Evolutionary conservation across 1,140 invertebrate genomes (phyloP).

Genomic region (Protaetia brevitarsis): DNA sequence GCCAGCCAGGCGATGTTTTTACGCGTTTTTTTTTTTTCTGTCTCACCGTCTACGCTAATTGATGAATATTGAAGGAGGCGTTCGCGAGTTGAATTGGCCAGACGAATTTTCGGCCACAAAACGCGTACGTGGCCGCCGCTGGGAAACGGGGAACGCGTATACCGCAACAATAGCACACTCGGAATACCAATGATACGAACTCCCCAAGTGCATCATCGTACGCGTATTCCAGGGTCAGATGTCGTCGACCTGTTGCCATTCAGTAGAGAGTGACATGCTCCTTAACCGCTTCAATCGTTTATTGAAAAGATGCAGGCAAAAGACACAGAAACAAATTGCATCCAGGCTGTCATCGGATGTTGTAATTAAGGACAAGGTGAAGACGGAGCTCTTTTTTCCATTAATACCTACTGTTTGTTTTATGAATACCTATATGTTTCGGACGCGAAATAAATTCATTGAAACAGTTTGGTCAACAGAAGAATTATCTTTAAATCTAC

Average conservation of each 20-base stretch:
- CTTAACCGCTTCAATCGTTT: constrained; percentile 3
- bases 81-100: not conserved
- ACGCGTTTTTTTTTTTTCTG: not conserved
- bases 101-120: constrained; percentile 1
- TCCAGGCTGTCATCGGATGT: not conserved
- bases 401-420: too few relatives aligned
- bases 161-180: not conserved
- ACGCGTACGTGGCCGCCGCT: not conserved
- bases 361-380: too few relatives aligned
- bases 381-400: too few relatives aligned
- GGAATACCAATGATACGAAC: not conserved
- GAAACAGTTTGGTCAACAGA: too few relatives aligned
- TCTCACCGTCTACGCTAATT: not conserved
- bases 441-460: too few relatives aligned
- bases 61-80: not conserved
- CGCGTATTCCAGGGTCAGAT: constrained; percentile 14
- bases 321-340: not conserved
- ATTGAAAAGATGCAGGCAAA: not conserved
- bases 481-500: too few relatives aligned
- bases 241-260: constrained; percentile 12
- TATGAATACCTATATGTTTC: too few relatives aligned
- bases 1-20: too few relatives aligned
- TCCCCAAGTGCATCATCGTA: constrained; percentile 7
- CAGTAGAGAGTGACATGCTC: constrained; percentile 12
- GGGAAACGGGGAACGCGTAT: not conserved